Base-by-base conservation (phyloP, 1,140 invertebrate species). In the Cherax quadricarinatus region DNA sequence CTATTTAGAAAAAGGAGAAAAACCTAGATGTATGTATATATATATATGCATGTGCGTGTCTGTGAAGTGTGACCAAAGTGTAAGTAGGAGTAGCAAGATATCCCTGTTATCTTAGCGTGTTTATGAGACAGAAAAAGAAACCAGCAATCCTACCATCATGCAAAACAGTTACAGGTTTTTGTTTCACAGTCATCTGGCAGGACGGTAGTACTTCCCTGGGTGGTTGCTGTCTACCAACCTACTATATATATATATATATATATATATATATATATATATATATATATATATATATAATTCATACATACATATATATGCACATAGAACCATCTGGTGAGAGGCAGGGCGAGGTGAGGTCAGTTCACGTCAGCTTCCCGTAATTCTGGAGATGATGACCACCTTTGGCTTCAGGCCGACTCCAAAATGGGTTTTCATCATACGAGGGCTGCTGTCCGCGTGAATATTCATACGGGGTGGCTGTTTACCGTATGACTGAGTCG, bases 381-480 rank as follows among this genome's bases (percentile, higher is more conserved):
- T 88, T 80, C 86, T 48, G n/a, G 70, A 88, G 75, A 80, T 88
- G 86, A 88, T 81, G 86, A 62, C 79, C 86, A 78, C 86, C 86
- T 88, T 75, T 88, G 86, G 86, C 86, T 73, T 41, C 86, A 80
- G 81, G 75, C 86, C 86, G 78, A 60, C 49, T 70, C 86, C 86
- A 88, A 88, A 88, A 88, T 88, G 78, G 86, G 86, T 88, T 88
- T 88, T 88, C 86, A 81, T 75, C 86, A 81, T 88, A 73, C 86
- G 75, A 80, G 86, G 86, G 30, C 21, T 57, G 53, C 70, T 18
- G 86, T 16, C 75, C 66, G 88, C 51, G 48, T 84, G 81, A 90
- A 90, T 90, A 90, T 90, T 90, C 88, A 85, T 84, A 84, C 88
- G 88, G 30, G 88, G 53, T 90, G 88, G 83, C 88, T 90, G 88